A percentile compares a stretch with the other conserved stretches of the same genome.
Conservation (phyloP, 2,888 invertebrate species). For the Tipula unca region DNA sequence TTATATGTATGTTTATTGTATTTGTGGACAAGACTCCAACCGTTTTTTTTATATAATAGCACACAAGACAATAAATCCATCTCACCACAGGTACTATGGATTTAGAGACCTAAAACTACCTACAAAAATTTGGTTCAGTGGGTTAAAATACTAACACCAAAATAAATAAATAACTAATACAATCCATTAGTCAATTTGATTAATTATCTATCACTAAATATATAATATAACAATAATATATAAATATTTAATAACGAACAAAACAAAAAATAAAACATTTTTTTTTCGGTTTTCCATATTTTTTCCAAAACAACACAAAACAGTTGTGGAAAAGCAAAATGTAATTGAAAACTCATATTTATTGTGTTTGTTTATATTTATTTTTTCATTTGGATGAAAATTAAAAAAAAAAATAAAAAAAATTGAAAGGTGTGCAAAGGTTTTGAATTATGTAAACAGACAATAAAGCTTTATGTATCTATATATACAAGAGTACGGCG, state of each 20-base stretch:
- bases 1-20: background rate
- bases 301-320: background rate
- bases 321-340: background rate
- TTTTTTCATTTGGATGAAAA: background rate
- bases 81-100: background rate
- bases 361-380: background rate
- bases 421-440: background rate
- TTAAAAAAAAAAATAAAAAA: background rate
- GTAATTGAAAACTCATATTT: background rate
- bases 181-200: slow-evolving; percentile 8
- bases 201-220: background rate
- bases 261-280: background rate
- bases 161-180: background rate
- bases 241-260: background rate
- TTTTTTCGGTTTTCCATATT: background rate
- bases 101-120: background rate
- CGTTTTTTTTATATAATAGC: background rate
- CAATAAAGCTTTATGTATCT: background rate
- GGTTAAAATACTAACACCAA: background rate
- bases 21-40: background rate
- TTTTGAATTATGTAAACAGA: background rate
- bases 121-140: background rate
- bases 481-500: background rate
- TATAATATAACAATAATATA: background rate
- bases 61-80: background rate